Base-by-base conservation (phyloP, 2,888 invertebrate genomes). In the Drosophila nigricruria region DNA sequence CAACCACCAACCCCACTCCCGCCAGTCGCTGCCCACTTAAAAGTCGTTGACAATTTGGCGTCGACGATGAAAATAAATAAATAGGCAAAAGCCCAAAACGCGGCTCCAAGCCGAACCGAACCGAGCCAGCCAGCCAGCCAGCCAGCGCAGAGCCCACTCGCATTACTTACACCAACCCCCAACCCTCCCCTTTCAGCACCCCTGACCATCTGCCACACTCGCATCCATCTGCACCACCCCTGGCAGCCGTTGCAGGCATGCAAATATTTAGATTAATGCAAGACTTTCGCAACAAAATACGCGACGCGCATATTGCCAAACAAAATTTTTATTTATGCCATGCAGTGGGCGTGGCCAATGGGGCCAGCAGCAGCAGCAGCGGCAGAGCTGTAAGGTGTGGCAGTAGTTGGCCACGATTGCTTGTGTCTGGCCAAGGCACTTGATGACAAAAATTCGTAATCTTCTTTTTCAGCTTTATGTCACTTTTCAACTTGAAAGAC, bases 261-360 rank as follows among this genome's bases (percentile, higher is more conserved):
- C 88, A 85, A 85, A 85, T 85, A 88, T 85, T 85, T 88, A 85
- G 84, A 85, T 85, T 85, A 85, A 85, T 85, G 84, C 84, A 85
- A 85, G 82, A 85, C 85, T 88, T 85, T 85, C 82, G 88, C 88
- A 85, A 88, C 84, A 88, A 85, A 85, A 85, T 85, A 85, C 84
- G 84, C 88, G 88, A 45, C 85, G 85, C 88, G 84, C 85, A 84
- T 84, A 84, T 84, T 84, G 88, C 84, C 82, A 87, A 88, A 88
- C 77, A 77, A 87, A 79, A 77, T 84, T 84, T 84, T 72, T 84
- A 82, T 84, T 84, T 84, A 84, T 84, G 81, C 85, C 73, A 73
- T 49, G 52, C 61, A 50, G 58, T 60, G 53, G 47, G 47, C 53
- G 40, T 64, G 72, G 58, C 50, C 54, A 45, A 32, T 45, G 30